Conservation (phyloP, 2,888 invertebrate species). For the Oscheius sp. region DNA sequence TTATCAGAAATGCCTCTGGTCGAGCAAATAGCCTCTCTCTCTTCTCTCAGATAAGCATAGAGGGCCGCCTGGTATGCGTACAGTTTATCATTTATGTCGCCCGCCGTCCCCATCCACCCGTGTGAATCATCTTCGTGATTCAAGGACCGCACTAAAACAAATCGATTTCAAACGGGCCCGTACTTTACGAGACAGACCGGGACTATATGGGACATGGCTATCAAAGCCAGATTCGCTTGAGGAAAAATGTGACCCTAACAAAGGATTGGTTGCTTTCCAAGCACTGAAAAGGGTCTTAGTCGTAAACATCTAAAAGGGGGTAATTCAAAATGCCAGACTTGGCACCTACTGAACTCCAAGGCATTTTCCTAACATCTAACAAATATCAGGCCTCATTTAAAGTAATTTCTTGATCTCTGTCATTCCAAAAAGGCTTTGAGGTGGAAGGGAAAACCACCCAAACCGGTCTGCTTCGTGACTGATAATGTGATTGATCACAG, state of each 20-base stretch:
- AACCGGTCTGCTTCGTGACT: conserved; percentile 32
- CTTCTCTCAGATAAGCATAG: conserved; percentile 19
- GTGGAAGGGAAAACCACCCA: conserved; percentile 21
- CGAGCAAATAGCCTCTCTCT: conserved; percentile 32
- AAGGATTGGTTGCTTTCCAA: not conserved
- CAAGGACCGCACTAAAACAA: conserved; percentile 24
- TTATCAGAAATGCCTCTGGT: conserved; percentile 25
- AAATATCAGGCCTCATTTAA: not conserved
- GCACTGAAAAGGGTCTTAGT: not conserved
- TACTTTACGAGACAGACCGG: conserved; percentile 8
- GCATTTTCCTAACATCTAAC: not conserved
- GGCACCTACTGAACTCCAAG: not conserved
- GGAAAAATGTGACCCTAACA: not conserved
- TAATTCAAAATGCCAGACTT: conserved; percentile 5
- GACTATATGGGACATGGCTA: not conserved
- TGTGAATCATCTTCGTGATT: conserved; percentile 31
- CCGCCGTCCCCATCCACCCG: not conserved
- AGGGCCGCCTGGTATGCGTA: conserved; percentile 9
- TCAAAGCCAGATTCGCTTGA: not conserved
- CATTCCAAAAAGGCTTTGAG: conserved; percentile 9
- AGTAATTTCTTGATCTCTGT: not conserved
- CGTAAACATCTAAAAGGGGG: not conserved
- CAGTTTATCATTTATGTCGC: conserved; percentile 24
- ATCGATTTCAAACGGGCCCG: conserved; percentile 21
- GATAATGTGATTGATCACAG: conserved; percentile 39